Evolutionary conservation across 1,140 invertebrate species (phyloP).

Genomic region (Temnothorax longispinosus): DNA sequence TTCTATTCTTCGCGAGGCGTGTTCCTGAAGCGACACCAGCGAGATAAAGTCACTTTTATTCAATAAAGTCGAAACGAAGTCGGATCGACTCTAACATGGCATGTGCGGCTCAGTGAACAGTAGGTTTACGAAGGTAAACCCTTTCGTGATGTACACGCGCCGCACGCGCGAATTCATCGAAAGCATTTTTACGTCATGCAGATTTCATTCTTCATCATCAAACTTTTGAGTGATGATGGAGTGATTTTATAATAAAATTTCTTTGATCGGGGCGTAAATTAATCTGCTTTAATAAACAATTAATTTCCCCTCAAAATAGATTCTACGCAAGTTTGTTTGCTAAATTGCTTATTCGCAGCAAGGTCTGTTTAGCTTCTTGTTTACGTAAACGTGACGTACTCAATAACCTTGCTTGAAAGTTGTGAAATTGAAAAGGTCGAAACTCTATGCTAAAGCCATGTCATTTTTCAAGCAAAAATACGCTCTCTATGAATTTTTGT

Average conservation of each 20-base stretch:
- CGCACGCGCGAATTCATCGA: background rate
- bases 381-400: background rate
- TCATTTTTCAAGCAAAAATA: background rate
- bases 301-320: background rate
- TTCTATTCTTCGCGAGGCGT: slow-evolving; percentile 39
- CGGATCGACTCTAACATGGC: background rate
- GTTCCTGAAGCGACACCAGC: slow-evolving; percentile 14
- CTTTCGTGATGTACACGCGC: background rate
- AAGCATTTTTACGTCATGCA: background rate
- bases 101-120: slow-evolving; percentile 35
- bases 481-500: background rate
- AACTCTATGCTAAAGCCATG: background rate
- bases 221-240: background rate
- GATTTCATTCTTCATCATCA: slow-evolving; percentile 25
- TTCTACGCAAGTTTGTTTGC: background rate
- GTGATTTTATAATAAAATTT: background rate
- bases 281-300: slow-evolving; percentile 15
- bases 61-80: slow-evolving; percentile 26
- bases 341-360: background rate
- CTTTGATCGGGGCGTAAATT: background rate
- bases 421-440: background rate
- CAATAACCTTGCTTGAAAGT: background rate
- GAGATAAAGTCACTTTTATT: slow-evolving; percentile 56
- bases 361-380: background rate
- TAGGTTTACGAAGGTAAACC: slow-evolving; percentile 27